Base-by-base conservation (phyloP, 2,888 invertebrate species). In the Mellilla xanthometata region DNA sequence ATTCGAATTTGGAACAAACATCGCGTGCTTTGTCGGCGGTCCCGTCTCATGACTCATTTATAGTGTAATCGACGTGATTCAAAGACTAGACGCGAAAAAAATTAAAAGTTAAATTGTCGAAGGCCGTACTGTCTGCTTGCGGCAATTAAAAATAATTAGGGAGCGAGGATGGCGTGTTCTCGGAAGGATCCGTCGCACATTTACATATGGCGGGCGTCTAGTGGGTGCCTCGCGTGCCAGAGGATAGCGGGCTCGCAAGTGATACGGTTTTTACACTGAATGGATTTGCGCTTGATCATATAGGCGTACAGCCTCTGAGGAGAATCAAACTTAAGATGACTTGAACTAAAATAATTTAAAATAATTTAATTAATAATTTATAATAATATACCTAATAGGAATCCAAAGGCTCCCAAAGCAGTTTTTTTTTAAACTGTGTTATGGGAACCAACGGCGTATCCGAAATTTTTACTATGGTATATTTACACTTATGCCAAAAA, bases 121-220 rank as follows among this genome's bases (percentile, higher is more conserved):
- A 86, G 87, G 86, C 82, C 84, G 79, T 74, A 72, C 66, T 68
- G 68, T 65, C 73, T 63, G 70, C 77, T 81, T 74, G 83, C 79
- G 83, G 87, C 88, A 89, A 89, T 89, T 89, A 89, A 89, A 89
- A 89, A 89, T 89, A 88, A 89, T 89, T 88, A 87, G 88, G 85
- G 85, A 79, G 65, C 76, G 64, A 78, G 81, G 78, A 80, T 76
- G 81, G 76, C 74, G 74, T 68, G 70, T 89, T 89, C 88, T 86
- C 71, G 77, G 88, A 89, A 89, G 88, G 88, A 81, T 77, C 65
- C 56, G 58, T 61, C 70, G 68, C 75, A 76, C 74, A 87, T 88
- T 87, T 87, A 88, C 88, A 88, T 87, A 85, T 81, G 87, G 79
- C 76, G 75, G 58, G 26, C 57, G 60, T 34, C 19, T 27, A 23